A percentile compares a stretch with the other conserved stretches of the same genome.
Conservation (phyloP, 2,888 invertebrate species). For the Nycteola revayana region DNA sequence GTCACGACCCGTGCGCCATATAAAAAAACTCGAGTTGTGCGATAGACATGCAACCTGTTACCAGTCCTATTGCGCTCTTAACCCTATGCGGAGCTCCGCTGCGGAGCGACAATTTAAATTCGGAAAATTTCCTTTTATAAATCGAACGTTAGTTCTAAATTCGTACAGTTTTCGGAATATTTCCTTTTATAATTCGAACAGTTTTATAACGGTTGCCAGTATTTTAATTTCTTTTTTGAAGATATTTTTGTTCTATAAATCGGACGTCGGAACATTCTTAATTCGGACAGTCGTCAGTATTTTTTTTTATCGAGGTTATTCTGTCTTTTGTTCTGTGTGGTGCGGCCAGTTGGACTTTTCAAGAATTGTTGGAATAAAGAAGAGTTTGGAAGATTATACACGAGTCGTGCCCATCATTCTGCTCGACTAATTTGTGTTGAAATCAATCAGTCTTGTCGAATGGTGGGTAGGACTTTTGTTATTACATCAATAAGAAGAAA, state of each 20-base stretch:
- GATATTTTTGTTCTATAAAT: background rate
- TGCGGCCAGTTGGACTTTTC: conserved; percentile 7
- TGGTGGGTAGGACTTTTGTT: conserved; percentile 66
- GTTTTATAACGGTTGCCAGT: too few relatives aligned
- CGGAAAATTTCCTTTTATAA: background rate
- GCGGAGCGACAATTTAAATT: background rate
- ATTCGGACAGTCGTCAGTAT: background rate
- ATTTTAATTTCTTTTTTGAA: too few relatives aligned
- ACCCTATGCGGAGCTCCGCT: conserved; percentile 16
- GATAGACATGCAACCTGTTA: conserved; percentile 32
- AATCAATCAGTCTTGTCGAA: conserved; percentile 77
- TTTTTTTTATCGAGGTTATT: background rate
- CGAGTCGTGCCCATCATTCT: conserved; percentile 54
- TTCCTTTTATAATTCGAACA: background rate
- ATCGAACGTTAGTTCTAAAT: background rate
- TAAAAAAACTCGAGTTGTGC: conserved; percentile 24
- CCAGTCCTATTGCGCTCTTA: conserved; percentile 22
- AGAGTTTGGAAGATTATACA: conserved; percentile 13
- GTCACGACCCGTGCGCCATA: conserved; percentile 28
- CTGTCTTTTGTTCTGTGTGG: background rate
- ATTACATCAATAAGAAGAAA: conserved; percentile 22
- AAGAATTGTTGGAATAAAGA: conserved; percentile 20
- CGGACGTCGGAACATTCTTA: background rate
- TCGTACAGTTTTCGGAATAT: background rate
- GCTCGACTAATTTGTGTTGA: conserved; percentile 59